Conservation (phyloP, 2,797 vertebrate genomes). For the Rhabdophis nuchalis region DNA sequence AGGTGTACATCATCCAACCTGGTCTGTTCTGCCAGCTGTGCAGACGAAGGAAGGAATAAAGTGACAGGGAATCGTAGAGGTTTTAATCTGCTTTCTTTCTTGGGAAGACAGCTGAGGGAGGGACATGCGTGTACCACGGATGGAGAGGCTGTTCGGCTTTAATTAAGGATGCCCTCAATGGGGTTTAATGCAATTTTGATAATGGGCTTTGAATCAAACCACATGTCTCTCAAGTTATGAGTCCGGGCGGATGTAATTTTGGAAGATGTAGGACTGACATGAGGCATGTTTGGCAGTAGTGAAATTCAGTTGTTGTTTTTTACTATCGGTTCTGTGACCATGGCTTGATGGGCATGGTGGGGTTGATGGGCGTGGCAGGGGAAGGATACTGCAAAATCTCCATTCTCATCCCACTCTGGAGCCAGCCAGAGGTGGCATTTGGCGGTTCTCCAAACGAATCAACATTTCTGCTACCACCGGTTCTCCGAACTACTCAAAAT, state of each 20-base stretch:
- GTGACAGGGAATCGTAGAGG: not conserved
- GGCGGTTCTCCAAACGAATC: too few relatives aligned
- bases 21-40: not conserved
- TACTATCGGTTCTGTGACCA: too few relatives aligned
- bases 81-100: not conserved
- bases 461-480: too few relatives aligned
- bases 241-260: not conserved
- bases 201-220: slow-evolving; percentile 23
- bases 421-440: too few relatives aligned
- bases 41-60: slow-evolving; percentile 29
- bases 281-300: not conserved
- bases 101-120: not conserved
- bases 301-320: too few relatives aligned
- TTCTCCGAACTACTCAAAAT: too few relatives aligned
- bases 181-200: slow-evolving; percentile 8
- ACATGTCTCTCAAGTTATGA: not conserved
- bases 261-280: not conserved
- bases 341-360: too few relatives aligned
- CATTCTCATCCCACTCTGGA: too few relatives aligned
- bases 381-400: too few relatives aligned
- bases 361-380: too few relatives aligned
- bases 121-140: not conserved
- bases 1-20: not conserved
- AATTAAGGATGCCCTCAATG: not conserved
- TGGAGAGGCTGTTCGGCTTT: not conserved